A percentile compares a stretch with the other conserved stretches of the same genome.
phyloP scores from a whole-genome alignment of 2,797 vertebrate species.

The Diplodus sargus region DNA sequence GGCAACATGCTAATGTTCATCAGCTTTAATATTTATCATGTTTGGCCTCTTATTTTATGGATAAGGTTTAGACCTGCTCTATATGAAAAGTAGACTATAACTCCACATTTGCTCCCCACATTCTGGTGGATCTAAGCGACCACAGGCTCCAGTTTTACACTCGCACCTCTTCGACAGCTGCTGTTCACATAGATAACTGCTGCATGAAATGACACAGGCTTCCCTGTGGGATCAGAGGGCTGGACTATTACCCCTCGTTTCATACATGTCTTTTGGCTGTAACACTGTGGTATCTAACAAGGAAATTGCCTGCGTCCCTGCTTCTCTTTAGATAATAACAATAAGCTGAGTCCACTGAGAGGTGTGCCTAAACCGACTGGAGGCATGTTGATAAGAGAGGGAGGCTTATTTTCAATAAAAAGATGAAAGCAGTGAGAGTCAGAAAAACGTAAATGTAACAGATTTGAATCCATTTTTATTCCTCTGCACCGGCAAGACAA shows the following conservation, averaged over 20 bases:
- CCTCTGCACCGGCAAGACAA: too few relatives aligned
- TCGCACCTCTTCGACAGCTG: conserved; percentile 18
- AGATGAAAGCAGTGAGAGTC: not conserved
- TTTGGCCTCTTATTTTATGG: not conserved
- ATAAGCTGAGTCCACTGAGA: not conserved
- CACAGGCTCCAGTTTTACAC: conserved; percentile 15
- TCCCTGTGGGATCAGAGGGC: conserved; percentile 10
- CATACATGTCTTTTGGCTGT: conserved; percentile 19
- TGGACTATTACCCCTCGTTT: conserved; percentile 23
- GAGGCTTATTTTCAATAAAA: not conserved
- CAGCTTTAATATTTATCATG: not conserved
- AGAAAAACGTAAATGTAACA: not conserved
- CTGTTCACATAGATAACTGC: conserved; percentile 37
- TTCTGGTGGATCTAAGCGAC: not conserved
- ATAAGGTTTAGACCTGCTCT: too few relatives aligned
- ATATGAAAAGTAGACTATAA: not conserved
- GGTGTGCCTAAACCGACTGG: not conserved
- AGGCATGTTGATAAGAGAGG: conserved; percentile 10
- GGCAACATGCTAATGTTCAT: not conserved
- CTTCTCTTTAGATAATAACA: conserved; percentile 11
- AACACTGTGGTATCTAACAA: conserved; percentile 14
- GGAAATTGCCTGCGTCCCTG: not conserved
- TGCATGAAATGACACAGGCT: conserved; percentile 16
- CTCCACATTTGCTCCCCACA: not conserved
- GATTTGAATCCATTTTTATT: not conserved